Evolutionary conservation across 1,140 invertebrate genomes (phyloP), one percentile per base, ranked within the genome.

Genomic region (Drosophila seguyi): DNA sequence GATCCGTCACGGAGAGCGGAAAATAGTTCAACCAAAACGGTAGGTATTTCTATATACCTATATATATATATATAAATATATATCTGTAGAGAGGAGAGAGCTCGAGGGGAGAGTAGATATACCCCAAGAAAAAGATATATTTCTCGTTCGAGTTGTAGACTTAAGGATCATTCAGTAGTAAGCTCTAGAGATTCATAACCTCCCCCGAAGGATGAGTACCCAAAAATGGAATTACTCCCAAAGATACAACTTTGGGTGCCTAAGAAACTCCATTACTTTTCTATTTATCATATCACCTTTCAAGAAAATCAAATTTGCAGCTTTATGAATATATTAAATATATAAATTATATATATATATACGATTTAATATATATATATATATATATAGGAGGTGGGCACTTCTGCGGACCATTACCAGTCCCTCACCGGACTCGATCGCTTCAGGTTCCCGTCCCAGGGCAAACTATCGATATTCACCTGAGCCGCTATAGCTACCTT

Each of bases 11-110:
- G 78, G 38, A 34, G 91, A 92, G 53, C 81, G 91, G 47, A 92
- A 83, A 67, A 91, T 91, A 79, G 81, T 85, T 42, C 84, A 86
- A 69, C 91, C 91, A 50, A 92, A 92, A 91, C 91, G 91, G 91
- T 92, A 92, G 44, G 91, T 92, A n/a, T 8, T 7, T 6, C 10
- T 2, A 7, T 14, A 31, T 3, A 34, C 25, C 25, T 4, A 2
- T 18, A 16, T 4, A 1, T 10, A 20, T 14, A 5, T 4, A 8
- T 2, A 20, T 14, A 5, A 2, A 8, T 2, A 31, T 20, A 34
- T 4, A 34, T 52, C 6, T 11, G 29, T 52, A 38, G 20, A 25
- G 20, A 50, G 27, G n/a, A n/a, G n/a, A n/a, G n/a, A n/a, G n/a
- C n/a, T n/a, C n/a, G n/a, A n/a, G n/a, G n/a, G n/a, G n/a, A n/a